A percentile compares a stretch with the other conserved stretches of the same genome.
Evolutionary conservation across 2,113 vertebrate species (phyloP).

Genomic region (Miniopterus natalensis): DNA sequence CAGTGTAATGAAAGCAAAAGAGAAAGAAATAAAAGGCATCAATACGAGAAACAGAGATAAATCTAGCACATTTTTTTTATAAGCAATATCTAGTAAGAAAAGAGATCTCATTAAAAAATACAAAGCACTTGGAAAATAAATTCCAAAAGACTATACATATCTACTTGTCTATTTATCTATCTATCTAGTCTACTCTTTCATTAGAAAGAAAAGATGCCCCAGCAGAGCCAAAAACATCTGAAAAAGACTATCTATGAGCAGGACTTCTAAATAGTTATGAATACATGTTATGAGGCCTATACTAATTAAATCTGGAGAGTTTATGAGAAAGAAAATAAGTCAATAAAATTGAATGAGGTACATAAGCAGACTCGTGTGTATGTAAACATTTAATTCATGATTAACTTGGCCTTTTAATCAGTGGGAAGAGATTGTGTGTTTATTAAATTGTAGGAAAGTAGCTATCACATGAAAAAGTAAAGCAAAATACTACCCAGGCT

Average conservation of each 20-base stretch:
- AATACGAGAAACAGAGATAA: background rate
- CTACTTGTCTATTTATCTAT: background rate
- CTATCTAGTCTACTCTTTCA: background rate
- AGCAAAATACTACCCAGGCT: background rate
- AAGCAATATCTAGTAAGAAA: background rate
- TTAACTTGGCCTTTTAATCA: slow-evolving; percentile 22
- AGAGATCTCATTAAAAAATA: background rate
- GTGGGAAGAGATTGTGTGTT: background rate
- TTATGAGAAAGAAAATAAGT: background rate
- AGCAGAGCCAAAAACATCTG: background rate
- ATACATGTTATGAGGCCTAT: background rate
- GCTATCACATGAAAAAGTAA: slow-evolving; percentile 4
- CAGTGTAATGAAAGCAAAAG: background rate
- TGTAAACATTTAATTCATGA: background rate
- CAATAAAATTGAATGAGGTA: background rate
- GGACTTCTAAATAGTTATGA: background rate
- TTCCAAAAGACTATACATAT: background rate
- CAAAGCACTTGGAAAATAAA: background rate
- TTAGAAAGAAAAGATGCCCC: background rate
- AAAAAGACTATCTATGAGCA: background rate
- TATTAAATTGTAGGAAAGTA: slow-evolving; percentile 19
- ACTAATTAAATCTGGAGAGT: background rate
- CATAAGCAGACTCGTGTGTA: background rate
- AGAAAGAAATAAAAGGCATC: background rate
- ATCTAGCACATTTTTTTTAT: background rate